A percentile compares a stretch with the other conserved stretches of the same genome.
Evolutionary conservation across 2,113 vertebrate genomes (phyloP).

Genomic region (Eulemur macaco): DNA sequence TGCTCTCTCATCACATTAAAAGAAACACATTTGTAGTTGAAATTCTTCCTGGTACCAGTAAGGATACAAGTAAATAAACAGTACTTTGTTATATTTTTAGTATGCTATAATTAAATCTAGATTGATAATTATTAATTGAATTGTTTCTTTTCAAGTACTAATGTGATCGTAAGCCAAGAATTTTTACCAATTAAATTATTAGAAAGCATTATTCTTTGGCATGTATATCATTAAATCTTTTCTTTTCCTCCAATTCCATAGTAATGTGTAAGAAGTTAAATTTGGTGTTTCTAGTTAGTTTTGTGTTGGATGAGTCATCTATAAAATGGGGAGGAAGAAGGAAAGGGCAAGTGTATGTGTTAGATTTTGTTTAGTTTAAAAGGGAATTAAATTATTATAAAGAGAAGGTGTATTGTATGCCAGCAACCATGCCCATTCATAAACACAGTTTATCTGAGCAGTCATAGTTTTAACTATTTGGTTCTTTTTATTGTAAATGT

Average conservation of each 20-base stretch:
- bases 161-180: conserved; percentile 11
- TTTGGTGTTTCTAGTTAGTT: background rate
- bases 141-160: background rate
- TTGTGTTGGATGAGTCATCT: conserved; percentile 8
- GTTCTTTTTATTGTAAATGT: background rate
- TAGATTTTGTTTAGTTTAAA: conserved; percentile 47
- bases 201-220: background rate
- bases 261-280: conserved; percentile 32
- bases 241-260: background rate
- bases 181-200: conserved; percentile 26
- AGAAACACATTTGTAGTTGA: background rate
- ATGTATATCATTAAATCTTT: background rate
- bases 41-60: background rate
- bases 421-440: background rate
- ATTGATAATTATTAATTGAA: background rate
- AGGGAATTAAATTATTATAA: conserved; percentile 31
- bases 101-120: background rate
- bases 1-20: background rate
- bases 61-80: background rate
- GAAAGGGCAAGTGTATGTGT: background rate
- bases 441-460: conserved; percentile 1
- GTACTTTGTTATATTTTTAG: background rate
- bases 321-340: background rate
- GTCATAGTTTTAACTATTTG: background rate
- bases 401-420: background rate